A percentile compares a stretch with the other conserved stretches of the same genome.
phyloP scores from a whole-genome alignment of 2,113 vertebrate genomes.

The Paralichthys olivaceus region DNA sequence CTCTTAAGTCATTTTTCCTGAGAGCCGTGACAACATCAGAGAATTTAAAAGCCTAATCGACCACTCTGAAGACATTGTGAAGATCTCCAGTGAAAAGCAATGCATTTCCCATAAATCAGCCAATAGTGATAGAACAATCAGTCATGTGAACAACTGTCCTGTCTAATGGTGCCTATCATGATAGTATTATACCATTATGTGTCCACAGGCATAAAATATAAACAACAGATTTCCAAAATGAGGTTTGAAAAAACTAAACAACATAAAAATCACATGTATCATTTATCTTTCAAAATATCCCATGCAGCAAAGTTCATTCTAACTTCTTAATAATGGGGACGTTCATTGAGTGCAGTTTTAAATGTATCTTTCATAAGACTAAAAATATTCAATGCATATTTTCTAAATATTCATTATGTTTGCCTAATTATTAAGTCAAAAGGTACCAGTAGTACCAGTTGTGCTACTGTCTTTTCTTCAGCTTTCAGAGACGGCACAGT shows the following conservation, averaged over 20 bases:
- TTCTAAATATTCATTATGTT: too few species aligned
- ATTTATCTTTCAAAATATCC: too few species aligned
- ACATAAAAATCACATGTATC: too few species aligned
- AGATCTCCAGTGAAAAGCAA: neutral
- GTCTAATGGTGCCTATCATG: neutral
- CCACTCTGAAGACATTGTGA: neutral
- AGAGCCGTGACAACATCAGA: neutral
- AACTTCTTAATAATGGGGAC: too few species aligned
- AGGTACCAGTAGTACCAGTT: neutral
- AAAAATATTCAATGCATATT: too few species aligned
- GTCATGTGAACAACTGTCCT: neutral
- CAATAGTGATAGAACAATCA: neutral
- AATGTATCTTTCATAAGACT: too few species aligned
- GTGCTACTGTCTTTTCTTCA: neutral
- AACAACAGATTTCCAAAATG: neutral
- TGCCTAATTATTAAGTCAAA: neutral
- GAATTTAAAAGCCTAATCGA: neutral
- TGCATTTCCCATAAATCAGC: neutral
- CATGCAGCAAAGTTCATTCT: too few species aligned
- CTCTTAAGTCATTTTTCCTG: neutral
- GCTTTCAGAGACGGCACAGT: conserved; percentile 1
- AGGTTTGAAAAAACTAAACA: neutral
- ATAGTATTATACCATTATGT: neutral
- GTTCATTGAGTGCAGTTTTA: too few species aligned
- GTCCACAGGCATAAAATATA: neutral